These are phyloP conservation scores for Agrotis ipsilon DNA, from an alignment of 2,888 invertebrate genomes.

Conservation along the genomic window DNA sequence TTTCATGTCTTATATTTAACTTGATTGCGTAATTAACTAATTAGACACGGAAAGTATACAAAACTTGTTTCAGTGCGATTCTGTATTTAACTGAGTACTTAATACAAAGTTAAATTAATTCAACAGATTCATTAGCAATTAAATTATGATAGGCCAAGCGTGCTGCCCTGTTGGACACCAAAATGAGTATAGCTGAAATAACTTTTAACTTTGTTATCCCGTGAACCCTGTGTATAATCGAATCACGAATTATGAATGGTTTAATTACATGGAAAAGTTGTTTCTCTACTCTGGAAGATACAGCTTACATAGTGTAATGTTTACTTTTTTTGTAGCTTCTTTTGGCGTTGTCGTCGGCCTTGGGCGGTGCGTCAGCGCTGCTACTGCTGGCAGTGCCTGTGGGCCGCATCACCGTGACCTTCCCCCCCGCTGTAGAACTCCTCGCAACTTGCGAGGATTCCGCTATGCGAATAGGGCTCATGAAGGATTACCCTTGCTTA, in stretches of 20 bases:
- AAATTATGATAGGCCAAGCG: neutral
- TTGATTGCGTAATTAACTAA: conserved; percentile 14
- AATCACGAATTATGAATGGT: neutral
- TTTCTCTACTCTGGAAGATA: neutral
- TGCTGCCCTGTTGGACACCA: neutral
- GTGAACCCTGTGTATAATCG: neutral
- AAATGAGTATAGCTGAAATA: neutral
- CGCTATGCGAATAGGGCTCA: conserved; percentile 80
- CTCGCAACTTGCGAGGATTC: conserved; percentile 88
- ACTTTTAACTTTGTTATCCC: neutral
- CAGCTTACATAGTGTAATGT: neutral
- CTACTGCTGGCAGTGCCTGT: conserved; percentile 93
- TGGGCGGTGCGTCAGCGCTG: conserved; percentile 93
- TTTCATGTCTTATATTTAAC: neutral
- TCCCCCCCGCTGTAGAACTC: conserved; percentile 92
- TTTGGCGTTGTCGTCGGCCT: conserved; percentile 92
- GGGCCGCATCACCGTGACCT: conserved; percentile 92
- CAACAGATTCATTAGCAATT: neutral
- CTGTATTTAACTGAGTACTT: neutral
- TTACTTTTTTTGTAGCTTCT: conserved; percentile 88
- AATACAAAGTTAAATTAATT: neutral
- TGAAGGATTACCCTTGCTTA: conserved; percentile 88
- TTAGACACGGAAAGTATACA: neutral
- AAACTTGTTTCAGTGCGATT: neutral
- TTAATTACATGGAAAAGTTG: too few relatives aligned